phyloP scores from a whole-genome alignment of 2,113 vertebrate genomes.

The Psilopsiagon aymara region DNA sequence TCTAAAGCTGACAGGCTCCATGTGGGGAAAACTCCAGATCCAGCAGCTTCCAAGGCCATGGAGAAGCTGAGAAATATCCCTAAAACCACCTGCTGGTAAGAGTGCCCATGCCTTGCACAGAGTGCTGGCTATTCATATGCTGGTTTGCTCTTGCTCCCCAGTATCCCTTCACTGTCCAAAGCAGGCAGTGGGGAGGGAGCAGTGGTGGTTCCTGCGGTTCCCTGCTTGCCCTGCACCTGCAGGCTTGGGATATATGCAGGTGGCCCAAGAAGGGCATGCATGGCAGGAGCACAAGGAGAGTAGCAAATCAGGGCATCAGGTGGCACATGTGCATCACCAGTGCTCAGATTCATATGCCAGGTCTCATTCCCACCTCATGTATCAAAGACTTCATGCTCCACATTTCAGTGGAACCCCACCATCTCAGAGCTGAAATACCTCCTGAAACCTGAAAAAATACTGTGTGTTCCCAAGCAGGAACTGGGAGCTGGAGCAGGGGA shows the following conservation, averaged over 20 bases:
- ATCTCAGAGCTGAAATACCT: background rate
- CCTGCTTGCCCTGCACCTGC: background rate
- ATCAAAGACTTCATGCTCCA: accelerated
- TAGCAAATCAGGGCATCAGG: accelerated
- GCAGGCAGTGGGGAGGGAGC: background rate
- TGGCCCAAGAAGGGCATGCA: background rate
- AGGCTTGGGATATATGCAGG: background rate
- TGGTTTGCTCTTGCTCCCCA: background rate
- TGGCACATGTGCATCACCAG: accelerated
- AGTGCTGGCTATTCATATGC: no score
- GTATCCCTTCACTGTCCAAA: background rate
- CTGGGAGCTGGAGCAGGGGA: background rate
- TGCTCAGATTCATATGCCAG: background rate
- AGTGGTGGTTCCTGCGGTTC: accelerated
- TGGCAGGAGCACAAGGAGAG: background rate
- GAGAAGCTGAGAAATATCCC: background rate
- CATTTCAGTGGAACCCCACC: background rate
- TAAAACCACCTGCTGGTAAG: background rate
- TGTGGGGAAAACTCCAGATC: background rate
- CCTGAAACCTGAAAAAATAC: background rate
- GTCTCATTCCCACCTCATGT: background rate
- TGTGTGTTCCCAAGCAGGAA: background rate
- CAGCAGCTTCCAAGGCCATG: background rate
- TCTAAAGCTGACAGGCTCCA: background rate
- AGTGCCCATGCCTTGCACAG: background rate